A percentile compares a stretch with the other conserved stretches of the same genome.
phyloP scores from a whole-genome alignment of 2,113 vertebrate species.

The Cygnus atratus region DNA sequence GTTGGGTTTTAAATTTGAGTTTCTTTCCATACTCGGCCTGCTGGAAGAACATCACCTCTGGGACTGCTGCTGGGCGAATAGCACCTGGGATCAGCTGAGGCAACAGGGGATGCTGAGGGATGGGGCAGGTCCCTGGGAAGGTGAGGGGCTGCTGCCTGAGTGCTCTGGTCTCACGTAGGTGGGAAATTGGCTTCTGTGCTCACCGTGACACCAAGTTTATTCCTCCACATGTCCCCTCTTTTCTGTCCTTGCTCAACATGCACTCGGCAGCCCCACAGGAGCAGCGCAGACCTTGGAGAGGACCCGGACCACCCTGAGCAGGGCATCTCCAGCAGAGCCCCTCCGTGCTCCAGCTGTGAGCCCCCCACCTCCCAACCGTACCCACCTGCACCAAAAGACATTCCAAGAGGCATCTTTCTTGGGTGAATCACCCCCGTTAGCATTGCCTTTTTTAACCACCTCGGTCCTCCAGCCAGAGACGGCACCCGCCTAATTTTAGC shows the following conservation, averaged over 20 bases:
- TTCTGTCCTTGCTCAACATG: rapidly evolving
- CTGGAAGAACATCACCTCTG: neutral
- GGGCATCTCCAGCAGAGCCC: neutral
- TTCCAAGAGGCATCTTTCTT: rapidly evolving
- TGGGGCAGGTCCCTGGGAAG: neutral
- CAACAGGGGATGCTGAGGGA: neutral
- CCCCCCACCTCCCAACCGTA: rapidly evolving
- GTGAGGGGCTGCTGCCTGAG: neutral
- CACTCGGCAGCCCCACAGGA: neutral
- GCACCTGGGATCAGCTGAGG: neutral
- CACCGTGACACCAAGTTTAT: neutral
- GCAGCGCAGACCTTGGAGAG: neutral
- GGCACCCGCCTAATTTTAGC: neutral
- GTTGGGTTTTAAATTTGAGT: neutral
- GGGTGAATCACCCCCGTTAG: rapidly evolving
- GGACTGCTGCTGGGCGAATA: neutral
- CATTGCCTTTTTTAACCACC: neutral
- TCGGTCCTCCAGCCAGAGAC: neutral
- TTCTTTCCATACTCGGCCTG: neutral
- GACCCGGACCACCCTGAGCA: neutral
- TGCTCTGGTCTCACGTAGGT: neutral
- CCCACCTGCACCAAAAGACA: neutral
- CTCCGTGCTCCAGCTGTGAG: rapidly evolving
- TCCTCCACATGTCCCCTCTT: neutral
- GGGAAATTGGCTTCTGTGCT: neutral